Base-by-base conservation (phyloP, 2,888 invertebrate genomes). In the Sclerodermus sp. region DNA sequence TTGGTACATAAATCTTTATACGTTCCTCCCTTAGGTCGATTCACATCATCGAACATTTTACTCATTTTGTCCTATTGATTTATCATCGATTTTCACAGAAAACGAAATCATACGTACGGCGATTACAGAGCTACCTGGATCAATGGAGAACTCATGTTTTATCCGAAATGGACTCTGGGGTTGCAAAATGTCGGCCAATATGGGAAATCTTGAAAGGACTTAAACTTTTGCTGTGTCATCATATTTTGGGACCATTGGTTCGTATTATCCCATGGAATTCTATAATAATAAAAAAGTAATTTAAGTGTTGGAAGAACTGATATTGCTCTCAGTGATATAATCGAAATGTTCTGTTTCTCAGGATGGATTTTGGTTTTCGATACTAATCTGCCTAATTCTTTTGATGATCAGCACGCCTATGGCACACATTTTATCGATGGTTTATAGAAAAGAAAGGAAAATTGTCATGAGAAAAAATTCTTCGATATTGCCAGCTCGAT, bases 321-420 rank as follows among this genome's bases (percentile, higher is more conserved):
- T n/a, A n/a, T n/a, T n/a, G n/a, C n/a, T n/a, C n/a, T 23, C 3
- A 23, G 8, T 8, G 23, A 23, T 23, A 8, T 23, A 23, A 23
- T 5, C 8, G 23, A 8, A 23, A 23, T 23, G 3, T 5, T 23
- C 23, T 23, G 23, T 8, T 23, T 17, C 72, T 40, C 76, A 86
- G 85, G 87, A 89, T 62, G 88, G 86, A 5, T 84, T 87, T 77
- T 89, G 88, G 88, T 84, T 88, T 48, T 84, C 85, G 49, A 84
- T 84, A 1, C 80, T 86, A 15, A 66, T 85, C 12, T 87, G 78
- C 72, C 82, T 72, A 41, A 72, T 77, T 15, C 65, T 84, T 13
- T 85, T 89, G 84, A 83, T 86, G 52, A 73, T 80, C 29, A 82
- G 84, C 2, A 82, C 85, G 0, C 88, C 88, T 1, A 79, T 84